Conservation (phyloP, 2,113 vertebrate genomes). For the Lynx canadensis region DNA sequence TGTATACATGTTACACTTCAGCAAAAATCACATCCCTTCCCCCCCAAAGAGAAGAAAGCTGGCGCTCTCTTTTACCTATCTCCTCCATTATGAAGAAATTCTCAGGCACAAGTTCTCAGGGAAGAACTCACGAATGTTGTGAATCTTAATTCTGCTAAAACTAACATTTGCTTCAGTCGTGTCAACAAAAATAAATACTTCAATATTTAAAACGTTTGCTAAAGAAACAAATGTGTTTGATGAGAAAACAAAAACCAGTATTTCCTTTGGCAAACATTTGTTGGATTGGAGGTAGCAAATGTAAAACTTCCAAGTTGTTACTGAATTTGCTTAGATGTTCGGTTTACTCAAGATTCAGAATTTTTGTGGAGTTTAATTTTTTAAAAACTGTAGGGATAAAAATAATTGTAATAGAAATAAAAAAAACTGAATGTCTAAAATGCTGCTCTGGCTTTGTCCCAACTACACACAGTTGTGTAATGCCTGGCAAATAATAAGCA, state of each 20-base stretch:
- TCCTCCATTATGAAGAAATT: not conserved
- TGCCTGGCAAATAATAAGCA: not conserved
- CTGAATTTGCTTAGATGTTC: not conserved
- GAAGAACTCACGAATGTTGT: not conserved
- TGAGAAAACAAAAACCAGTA: slow-evolving; percentile 38
- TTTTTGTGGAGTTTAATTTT: not conserved
- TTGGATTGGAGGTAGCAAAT: not conserved
- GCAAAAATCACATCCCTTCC: not conserved
- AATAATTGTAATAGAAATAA: slow-evolving; percentile 48
- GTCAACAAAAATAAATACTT: slow-evolving; percentile 51
- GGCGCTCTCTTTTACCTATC: not conserved
- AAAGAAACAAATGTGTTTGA: slow-evolving; percentile 48
- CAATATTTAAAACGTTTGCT: slow-evolving; percentile 29
- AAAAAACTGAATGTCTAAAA: not conserved
- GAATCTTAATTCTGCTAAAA: slow-evolving; percentile 25
- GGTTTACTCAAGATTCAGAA: not conserved
- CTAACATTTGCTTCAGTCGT: slow-evolving; percentile 44
- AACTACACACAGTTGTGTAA: not conserved
- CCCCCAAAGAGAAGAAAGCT: not conserved
- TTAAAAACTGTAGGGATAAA: not conserved
- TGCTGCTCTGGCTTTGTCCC: not conserved
- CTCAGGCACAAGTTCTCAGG: not conserved
- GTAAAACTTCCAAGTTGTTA: not conserved
- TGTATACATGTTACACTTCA: not conserved
- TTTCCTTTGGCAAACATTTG: slow-evolving; percentile 48